Evolutionary conservation across 2,797 vertebrate species (phyloP).

Genomic region (Galago senegalensis): DNA sequence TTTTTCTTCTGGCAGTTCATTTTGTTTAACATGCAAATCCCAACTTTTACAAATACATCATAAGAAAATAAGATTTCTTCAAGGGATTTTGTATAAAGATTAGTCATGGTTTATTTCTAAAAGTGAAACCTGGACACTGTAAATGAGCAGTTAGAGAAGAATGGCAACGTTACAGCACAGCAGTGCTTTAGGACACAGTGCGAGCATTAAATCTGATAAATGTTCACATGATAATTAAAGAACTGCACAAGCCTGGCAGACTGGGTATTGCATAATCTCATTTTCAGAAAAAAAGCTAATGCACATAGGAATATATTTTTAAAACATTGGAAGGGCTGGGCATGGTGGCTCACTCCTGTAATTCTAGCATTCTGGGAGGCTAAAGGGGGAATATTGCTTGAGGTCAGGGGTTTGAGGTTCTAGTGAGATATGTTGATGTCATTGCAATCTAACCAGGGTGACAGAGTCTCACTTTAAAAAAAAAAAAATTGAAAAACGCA

Average conservation of each 20-base stretch:
- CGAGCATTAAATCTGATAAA: background rate
- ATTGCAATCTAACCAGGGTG: background rate
- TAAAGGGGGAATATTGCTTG: background rate
- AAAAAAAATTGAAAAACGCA: background rate
- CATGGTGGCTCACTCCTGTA: background rate
- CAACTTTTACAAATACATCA: constrained; percentile 31
- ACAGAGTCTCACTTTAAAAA: background rate
- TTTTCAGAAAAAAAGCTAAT: background rate
- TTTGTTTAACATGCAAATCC: constrained; percentile 40
- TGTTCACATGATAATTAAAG: background rate
- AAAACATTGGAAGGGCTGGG: background rate
- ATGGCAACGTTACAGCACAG: background rate
- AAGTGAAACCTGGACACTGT: background rate
- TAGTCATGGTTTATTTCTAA: constrained; percentile 20
- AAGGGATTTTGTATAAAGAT: constrained; percentile 20
- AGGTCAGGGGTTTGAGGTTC: background rate
- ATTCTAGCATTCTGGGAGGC: background rate
- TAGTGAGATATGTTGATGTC: background rate
- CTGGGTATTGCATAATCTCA: background rate
- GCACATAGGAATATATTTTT: background rate
- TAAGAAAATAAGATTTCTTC: constrained; percentile 17
- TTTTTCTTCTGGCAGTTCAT: background rate
- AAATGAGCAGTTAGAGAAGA: background rate
- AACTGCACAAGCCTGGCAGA: background rate
- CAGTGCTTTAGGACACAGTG: background rate